Evolutionary conservation across 2,113 vertebrate genomes (phyloP).

Genomic region (Sinocyclocheilus maitianheensis): DNA sequence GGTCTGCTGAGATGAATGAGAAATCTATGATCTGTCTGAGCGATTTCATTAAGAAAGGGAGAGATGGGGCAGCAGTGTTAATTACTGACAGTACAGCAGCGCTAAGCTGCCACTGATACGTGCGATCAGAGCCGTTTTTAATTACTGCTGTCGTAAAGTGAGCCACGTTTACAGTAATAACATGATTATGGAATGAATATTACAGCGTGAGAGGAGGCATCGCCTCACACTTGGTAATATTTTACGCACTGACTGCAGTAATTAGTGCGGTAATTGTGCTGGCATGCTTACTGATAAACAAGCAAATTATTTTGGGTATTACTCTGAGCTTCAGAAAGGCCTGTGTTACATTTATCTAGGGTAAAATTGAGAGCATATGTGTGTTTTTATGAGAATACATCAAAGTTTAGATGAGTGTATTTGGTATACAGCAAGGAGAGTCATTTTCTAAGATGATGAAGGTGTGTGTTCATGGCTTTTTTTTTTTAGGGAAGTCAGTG

Average conservation of each 20-base stretch:
- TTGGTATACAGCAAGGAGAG: not conserved
- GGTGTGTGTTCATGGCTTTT: not conserved
- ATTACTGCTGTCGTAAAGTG: conserved; percentile 54
- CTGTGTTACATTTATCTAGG: not conserved
- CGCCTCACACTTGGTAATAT: conserved; percentile 43
- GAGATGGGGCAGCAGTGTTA: conserved; percentile 27
- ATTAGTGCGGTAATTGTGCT: conserved; percentile 41
- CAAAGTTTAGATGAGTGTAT: not conserved
- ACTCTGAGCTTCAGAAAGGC: not conserved
- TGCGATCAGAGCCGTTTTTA: conserved; percentile 46
- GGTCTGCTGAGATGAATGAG: conserved; percentile 34
- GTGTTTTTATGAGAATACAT: not conserved
- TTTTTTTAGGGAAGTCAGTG: not conserved
- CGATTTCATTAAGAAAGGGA: conserved; percentile 48
- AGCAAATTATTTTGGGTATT: conserved; percentile 36
- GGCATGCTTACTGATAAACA: conserved; percentile 34
- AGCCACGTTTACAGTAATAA: conserved; percentile 54
- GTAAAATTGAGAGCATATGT: conserved; percentile 17
- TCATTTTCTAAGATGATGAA: not conserved
- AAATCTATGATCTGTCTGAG: conserved; percentile 47
- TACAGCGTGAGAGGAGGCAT: conserved; percentile 43
- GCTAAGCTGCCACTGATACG: conserved; percentile 40
- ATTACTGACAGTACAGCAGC: conserved; percentile 39
- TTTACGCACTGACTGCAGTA: conserved; percentile 21
- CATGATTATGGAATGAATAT: conserved; percentile 47